Evolutionary conservation across 2,888 invertebrate species (phyloP), one percentile per base, ranked within the genome.

Genomic region (Brachyptera putata): DNA sequence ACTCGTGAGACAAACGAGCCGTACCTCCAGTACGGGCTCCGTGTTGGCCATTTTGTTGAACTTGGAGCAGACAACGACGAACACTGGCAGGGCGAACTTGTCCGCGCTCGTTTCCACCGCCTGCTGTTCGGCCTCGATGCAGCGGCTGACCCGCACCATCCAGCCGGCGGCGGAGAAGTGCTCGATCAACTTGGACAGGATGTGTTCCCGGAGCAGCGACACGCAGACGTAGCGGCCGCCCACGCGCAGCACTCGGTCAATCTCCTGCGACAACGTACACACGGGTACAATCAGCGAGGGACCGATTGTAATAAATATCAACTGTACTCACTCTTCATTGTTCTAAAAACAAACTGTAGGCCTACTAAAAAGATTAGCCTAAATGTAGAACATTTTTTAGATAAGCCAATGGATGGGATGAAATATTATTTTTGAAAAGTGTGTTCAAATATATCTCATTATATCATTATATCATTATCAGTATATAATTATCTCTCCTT

Each of bases 211-310:
- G 3, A 95, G 79, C 37, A 87, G 73, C 1, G 84, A 82, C 49
- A 87, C 76, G 70, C 91, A 89, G 18, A 95, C 78, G 73, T 87
- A 95, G 49, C 94, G 81, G 1, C 95, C 95, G 60, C 89, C 88
- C 57, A 85, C 77, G 61, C 85, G 77, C 69, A 90, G 70, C 67
- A 84, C 79, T 70, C 89, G 75, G 68, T 76, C 74, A 26, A 87
- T 78, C 74, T 87, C 85, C 76, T 79, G 63, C 18, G 7, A 11
- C 11, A n/a, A 3, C n/a, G n/a, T n/a, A n/a, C n/a, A n/a, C 39
- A 14, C 14, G n/a, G n/a, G n/a, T n/a, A n/a, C n/a, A n/a, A n/a
- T n/a, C n/a, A n/a, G n/a, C n/a, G n/a, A n/a, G n/a, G n/a, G n/a
- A n/a, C n/a, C n/a, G n/a, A n/a, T n/a, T n/a, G n/a, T n/a, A n/a